These are phyloP conservation scores for Drosophila lowei DNA, from an alignment of 1,140 invertebrate genomes.

Conservation along the genomic window DNA sequence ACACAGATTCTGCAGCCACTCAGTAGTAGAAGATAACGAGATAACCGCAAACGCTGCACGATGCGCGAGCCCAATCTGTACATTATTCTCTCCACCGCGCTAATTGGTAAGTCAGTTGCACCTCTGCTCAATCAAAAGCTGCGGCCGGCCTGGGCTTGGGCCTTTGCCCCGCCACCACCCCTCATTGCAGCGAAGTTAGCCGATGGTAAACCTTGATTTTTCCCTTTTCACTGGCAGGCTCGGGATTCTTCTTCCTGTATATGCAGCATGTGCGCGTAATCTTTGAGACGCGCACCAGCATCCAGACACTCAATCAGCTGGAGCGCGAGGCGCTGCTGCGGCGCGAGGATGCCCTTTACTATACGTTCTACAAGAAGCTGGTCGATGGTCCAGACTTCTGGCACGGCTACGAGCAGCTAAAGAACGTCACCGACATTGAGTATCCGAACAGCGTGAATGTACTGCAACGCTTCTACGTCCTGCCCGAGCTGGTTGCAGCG, in stretches of 20 bases:
- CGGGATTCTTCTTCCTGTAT: slow-evolving; percentile 80
- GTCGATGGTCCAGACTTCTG: slow-evolving; percentile 69
- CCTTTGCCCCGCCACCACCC: neutral
- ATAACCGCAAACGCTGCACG: slow-evolving; percentile 37
- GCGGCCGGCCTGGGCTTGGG: slow-evolving; percentile 8
- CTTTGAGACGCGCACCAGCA: slow-evolving; percentile 76
- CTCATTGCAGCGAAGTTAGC: too few species aligned
- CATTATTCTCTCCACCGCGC: slow-evolving; percentile 71
- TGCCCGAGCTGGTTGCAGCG: slow-evolving; percentile 76
- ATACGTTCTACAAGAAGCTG: slow-evolving; percentile 81
- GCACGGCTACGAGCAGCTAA: slow-evolving; percentile 70
- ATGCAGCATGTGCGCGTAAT: slow-evolving; percentile 78
- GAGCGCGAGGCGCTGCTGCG: slow-evolving; percentile 73
- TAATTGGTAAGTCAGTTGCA: slow-evolving; percentile 70
- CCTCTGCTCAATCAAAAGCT: neutral
- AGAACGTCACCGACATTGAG: slow-evolving; percentile 78
- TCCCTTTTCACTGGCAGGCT: slow-evolving; percentile 38
- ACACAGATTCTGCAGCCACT: slow-evolving; percentile 3
- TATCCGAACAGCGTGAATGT: slow-evolving; percentile 79
- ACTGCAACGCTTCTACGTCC: slow-evolving; percentile 72
- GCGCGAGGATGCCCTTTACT: slow-evolving; percentile 78
- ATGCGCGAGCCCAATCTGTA: slow-evolving; percentile 74
- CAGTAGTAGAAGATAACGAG: slow-evolving; percentile 34
- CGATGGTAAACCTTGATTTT: too few species aligned
- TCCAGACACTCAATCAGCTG: slow-evolving; percentile 69